These are phyloP conservation scores for Parus major DNA, from an alignment of 2,113 vertebrate species.

Conservation along the genomic window DNA sequence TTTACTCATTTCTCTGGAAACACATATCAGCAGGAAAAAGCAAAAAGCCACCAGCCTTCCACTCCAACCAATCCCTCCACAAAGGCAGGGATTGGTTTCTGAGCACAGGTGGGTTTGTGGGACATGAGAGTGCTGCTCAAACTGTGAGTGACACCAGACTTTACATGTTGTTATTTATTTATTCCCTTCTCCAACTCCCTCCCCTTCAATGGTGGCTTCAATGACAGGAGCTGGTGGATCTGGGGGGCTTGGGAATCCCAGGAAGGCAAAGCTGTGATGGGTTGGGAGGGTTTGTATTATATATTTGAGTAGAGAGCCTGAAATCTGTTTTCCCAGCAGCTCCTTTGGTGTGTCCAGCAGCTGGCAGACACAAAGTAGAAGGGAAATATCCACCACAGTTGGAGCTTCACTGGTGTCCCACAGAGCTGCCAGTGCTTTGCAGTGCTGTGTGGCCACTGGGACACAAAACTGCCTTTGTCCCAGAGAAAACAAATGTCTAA, in stretches of 20 bases:
- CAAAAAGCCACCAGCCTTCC: background rate
- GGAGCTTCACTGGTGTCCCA: background rate
- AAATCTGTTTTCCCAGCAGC: background rate
- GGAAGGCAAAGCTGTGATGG: background rate
- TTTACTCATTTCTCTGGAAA: constrained; percentile 44
- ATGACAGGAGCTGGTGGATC: background rate
- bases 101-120: background rate
- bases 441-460: too few relatives aligned
- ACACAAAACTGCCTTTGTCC: background rate
- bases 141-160: background rate
- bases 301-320: background rate
- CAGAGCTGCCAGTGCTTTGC: background rate
- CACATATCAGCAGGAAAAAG: background rate
- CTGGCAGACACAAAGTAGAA: background rate
- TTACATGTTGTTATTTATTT: background rate
- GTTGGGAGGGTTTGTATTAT: background rate
- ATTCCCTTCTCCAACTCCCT: background rate
- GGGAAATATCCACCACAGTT: background rate
- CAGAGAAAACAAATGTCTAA: background rate
- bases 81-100: background rate
- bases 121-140: background rate
- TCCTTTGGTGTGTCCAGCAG: background rate
- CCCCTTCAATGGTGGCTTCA: background rate
- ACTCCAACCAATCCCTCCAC: background rate
- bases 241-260: background rate